A percentile compares a stretch with the other conserved stretches of the same genome.
Conservation (phyloP, 92 coral and sea anemone genomes). For the Porites rus region DNA sequence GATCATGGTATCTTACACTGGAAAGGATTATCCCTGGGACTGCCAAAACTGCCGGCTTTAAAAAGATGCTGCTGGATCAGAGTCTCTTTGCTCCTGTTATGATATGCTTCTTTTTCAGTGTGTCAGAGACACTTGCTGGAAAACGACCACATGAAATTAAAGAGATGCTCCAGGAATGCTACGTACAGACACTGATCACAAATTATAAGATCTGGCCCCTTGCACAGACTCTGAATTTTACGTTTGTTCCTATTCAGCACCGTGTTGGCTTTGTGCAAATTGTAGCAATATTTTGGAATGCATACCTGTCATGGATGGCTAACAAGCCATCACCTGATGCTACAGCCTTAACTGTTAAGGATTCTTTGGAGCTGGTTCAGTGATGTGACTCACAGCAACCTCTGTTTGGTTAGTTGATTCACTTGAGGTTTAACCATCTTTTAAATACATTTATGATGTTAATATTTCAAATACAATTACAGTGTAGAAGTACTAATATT, state of each 20-base stretch:
- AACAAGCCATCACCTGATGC: no score
- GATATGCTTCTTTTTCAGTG: conserved; percentile 74
- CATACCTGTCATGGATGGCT: no score
- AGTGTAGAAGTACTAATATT: no score
- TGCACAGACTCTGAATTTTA: conserved; percentile 83
- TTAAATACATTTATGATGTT: no score
- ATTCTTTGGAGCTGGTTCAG: no score
- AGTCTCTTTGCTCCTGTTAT: conserved; percentile 44
- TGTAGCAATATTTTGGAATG: conserved; percentile 87
- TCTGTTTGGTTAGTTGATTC: background rate
- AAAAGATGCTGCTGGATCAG: conserved; percentile 82
- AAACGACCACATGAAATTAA: conserved; percentile 74
- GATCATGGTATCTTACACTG: conserved; percentile 79
- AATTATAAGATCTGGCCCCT: conserved; percentile 95
- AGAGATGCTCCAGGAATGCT: conserved; percentile 69
- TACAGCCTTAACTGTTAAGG: no score
- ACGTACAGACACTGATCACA: conserved; percentile 73
- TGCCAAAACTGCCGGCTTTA: conserved; percentile 75
- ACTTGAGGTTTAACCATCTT: no score
- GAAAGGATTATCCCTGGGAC: conserved; percentile 82
- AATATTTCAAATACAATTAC: no score
- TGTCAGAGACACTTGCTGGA: conserved; percentile 77
- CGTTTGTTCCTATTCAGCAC: conserved; percentile 81
- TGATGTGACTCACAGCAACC: no score
- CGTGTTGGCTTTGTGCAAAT: conserved; percentile 84